Conservation (phyloP, 2,888 invertebrate species). For the Actias luna region DNA sequence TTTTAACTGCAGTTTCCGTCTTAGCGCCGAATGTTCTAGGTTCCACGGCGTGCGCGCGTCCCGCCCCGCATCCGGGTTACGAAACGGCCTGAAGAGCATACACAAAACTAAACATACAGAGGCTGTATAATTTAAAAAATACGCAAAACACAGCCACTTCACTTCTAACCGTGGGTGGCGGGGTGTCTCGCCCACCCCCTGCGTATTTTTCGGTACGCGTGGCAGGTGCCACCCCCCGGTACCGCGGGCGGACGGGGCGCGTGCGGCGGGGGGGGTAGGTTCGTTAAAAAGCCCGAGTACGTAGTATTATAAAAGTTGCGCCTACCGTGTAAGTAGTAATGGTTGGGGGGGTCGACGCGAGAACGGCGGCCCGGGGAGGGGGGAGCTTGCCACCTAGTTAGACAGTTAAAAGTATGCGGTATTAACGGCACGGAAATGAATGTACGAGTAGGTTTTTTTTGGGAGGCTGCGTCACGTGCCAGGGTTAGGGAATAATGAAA, state of each 20-base stretch:
- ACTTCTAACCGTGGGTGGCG: slow-evolving; percentile 72
- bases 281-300: slow-evolving; percentile 81
- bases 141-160: slow-evolving; percentile 80
- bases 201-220: slow-evolving; percentile 82
- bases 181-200: slow-evolving; percentile 58
- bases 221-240: slow-evolving; percentile 73
- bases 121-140: slow-evolving; percentile 78
- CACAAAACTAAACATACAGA: slow-evolving; percentile 55
- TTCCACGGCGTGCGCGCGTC: neutral
- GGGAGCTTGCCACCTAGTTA: slow-evolving; percentile 73
- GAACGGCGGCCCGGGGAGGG: slow-evolving; percentile 36
- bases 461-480: slow-evolving; percentile 70
- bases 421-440: slow-evolving; percentile 82
- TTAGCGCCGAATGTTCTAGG: too few species aligned
- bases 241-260: too few species aligned
- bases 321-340: slow-evolving; percentile 81
- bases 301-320: slow-evolving; percentile 82
- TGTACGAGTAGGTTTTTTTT: slow-evolving; percentile 77
- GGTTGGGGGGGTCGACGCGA: slow-evolving; percentile 48
- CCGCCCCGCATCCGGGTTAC: neutral
- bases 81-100: neutral
- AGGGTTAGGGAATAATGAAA: slow-evolving; percentile 79
- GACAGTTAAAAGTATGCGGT: slow-evolving; percentile 83
- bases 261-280: too few species aligned
- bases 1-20: too few species aligned